Conservation (phyloP, 2,797 vertebrate species). For the Potorous gilbertii region DNA sequence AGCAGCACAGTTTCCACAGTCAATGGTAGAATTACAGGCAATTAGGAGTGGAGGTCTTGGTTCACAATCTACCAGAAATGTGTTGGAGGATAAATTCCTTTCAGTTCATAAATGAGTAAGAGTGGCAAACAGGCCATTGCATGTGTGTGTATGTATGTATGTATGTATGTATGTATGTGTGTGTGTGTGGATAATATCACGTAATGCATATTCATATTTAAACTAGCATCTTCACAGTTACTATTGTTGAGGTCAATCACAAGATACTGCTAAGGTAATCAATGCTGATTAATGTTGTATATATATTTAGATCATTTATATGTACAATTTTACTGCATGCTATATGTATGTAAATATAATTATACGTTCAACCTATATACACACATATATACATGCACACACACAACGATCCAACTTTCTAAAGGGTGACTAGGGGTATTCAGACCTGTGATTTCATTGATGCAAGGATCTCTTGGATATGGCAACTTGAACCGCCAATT, state of each 20-base stretch:
- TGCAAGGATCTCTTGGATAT: background rate
- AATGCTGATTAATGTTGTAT: background rate
- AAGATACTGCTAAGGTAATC: background rate
- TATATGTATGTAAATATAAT: background rate
- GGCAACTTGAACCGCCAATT: background rate
- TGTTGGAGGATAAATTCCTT: background rate
- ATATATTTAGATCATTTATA: background rate
- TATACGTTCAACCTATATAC: background rate
- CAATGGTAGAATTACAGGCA: background rate
- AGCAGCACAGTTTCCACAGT: background rate
- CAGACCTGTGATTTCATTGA: background rate
- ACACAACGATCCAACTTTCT: background rate
- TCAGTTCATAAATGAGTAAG: background rate
- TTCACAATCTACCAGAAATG: background rate
- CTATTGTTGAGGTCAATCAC: background rate
- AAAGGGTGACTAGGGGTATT: background rate
- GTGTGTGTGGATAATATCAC: too few species aligned
- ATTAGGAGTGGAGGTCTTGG: background rate
- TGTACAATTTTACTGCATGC: background rate
- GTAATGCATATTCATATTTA: background rate
- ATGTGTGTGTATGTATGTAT: too few species aligned
- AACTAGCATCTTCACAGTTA: background rate
- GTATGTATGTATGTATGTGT: too few species aligned
- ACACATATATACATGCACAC: background rate
- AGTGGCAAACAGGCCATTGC: background rate